A percentile compares a stretch with the other conserved stretches of the same genome.
Evolutionary conservation across 1,140 invertebrate species (phyloP).

Genomic region (Akabosia matsudoensis): DNA sequence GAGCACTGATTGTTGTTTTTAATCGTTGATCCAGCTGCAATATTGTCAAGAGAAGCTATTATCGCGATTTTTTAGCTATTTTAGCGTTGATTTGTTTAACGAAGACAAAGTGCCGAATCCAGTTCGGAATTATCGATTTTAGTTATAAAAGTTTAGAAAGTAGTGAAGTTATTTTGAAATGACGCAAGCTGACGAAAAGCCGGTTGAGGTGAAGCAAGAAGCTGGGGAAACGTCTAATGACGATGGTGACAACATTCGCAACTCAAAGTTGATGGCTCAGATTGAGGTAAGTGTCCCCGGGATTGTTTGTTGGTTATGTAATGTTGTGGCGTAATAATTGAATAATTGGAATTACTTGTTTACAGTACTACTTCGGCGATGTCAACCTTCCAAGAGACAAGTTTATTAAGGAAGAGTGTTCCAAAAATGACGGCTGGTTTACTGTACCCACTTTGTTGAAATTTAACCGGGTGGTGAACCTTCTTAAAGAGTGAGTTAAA

Average conservation of each 20-base stretch:
- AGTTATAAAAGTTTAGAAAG: too few species aligned
- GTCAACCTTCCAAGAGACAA: conserved; percentile 41
- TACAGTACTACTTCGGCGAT: conserved; percentile 46
- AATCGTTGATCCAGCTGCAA: too few species aligned
- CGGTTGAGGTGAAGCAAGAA: background rate
- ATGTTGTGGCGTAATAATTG: too few species aligned
- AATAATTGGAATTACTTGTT: too few species aligned
- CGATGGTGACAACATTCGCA: background rate
- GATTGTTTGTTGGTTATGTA: too few species aligned
- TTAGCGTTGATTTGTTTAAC: too few species aligned
- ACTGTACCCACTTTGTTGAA: conserved; percentile 33
- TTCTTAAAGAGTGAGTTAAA: conserved; percentile 36
- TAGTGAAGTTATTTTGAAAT: background rate
- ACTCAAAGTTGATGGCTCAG: background rate
- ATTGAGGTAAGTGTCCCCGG: conserved; percentile 1
- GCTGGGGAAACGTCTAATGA: background rate
- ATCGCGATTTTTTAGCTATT: too few species aligned
- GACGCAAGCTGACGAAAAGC: conserved; percentile 3
- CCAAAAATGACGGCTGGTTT: conserved; percentile 45
- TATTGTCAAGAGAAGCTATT: too few species aligned
- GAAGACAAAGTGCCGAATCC: too few species aligned
- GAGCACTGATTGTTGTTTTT: too few species aligned
- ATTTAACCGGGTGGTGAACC: conserved; percentile 35
- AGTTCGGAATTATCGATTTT: too few species aligned
- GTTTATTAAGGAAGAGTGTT: conserved; percentile 43